Evolutionary conservation across 2,888 invertebrate genomes (phyloP), one percentile per base, ranked within the genome.

Genomic region (Dryobota labecula): DNA sequence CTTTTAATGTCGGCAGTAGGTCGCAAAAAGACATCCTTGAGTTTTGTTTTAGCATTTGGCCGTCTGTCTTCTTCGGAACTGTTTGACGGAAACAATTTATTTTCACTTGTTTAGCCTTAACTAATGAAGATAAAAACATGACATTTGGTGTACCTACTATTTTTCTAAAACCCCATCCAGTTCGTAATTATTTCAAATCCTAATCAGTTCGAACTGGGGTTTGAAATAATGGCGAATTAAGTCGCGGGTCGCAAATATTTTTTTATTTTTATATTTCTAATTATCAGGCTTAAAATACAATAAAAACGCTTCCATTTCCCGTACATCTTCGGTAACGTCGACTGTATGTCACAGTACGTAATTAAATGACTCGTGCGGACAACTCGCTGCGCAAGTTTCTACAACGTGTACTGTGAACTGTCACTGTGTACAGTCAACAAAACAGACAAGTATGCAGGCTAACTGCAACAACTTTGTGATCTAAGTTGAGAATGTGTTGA

Each of bases 291-390:
- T 27, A 20, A 27, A 38, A 9, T n/a, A 9, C 27, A n/a, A 56
- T 15, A 38, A 11, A 3, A 30, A 38, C 4, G 47, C 18, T 66
- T 82, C 81, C 43, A 76, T 71, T 83, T 9, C 13, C 53, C 62
- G 36, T 33, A 72, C 15, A 76, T 82, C 76, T 13, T 15, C 2
- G 69, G 24, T 45, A 69, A 66, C 65, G 84, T 76, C 67, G 79
- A 67, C 78, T 78, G 83, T 81, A 85, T 85, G 88, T 88, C 87
- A 88, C 86, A 85, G 85, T 81, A 79, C 81, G 86, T 90, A 91
- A 91, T 91, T 89, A 91, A 91, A 90, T 90, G 88, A 91, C 88
- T 89, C 86, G 87, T 78, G 84, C 83, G 87, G 87, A 88, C 87
- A 88, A 84, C 85, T 88, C 84, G 68, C 71, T 67, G 86, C 66